These are phyloP conservation scores for Cremastobaeus sp. DNA, from an alignment of 2,888 invertebrate genomes.

Conservation along the genomic window DNA sequence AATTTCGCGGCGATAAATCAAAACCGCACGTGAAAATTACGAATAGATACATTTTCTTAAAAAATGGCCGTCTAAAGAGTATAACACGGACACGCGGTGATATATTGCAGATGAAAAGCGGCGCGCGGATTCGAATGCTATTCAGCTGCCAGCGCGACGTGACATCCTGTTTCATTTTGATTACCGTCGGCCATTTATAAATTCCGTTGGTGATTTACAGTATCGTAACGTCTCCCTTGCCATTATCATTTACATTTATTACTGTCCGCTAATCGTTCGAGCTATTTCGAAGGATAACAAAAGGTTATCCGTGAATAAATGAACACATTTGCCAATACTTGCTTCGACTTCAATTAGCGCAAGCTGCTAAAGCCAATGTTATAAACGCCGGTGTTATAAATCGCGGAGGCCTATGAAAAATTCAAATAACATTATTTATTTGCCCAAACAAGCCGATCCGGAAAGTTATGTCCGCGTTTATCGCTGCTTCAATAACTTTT, in stretches of 20 bases:
- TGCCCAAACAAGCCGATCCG: conserved; percentile 20
- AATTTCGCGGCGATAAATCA: conserved; percentile 49
- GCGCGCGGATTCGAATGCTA: conserved; percentile 55
- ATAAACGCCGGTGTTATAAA: conserved; percentile 43
- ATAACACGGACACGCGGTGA: conserved; percentile 40
- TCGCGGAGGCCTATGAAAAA: conserved; percentile 36
- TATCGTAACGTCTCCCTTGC: conserved; percentile 52
- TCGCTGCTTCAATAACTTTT: conserved; percentile 36
- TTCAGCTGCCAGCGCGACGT: conserved; percentile 56
- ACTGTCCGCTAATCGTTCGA: conserved; percentile 55
- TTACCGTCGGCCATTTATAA: conserved; percentile 55
- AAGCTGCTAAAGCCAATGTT: conserved; percentile 44
- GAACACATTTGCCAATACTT: conserved; percentile 53
- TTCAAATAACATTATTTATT: conserved; percentile 47
- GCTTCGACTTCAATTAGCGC: conserved; percentile 49
- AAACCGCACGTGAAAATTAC: conserved; percentile 38
- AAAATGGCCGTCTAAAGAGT: conserved; percentile 54
- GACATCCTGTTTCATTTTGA: conserved; percentile 62
- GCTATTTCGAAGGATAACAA: conserved; percentile 53
- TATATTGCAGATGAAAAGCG: conserved; percentile 54
- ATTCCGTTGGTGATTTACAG: conserved; percentile 54
- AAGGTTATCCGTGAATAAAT: conserved; percentile 59
- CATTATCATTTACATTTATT: conserved; percentile 60
- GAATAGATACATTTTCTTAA: conserved; percentile 58
- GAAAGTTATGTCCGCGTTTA: conserved; percentile 39